Conservation (phyloP, 2,797 vertebrate genomes). For the Melopsittacus undulatus region DNA sequence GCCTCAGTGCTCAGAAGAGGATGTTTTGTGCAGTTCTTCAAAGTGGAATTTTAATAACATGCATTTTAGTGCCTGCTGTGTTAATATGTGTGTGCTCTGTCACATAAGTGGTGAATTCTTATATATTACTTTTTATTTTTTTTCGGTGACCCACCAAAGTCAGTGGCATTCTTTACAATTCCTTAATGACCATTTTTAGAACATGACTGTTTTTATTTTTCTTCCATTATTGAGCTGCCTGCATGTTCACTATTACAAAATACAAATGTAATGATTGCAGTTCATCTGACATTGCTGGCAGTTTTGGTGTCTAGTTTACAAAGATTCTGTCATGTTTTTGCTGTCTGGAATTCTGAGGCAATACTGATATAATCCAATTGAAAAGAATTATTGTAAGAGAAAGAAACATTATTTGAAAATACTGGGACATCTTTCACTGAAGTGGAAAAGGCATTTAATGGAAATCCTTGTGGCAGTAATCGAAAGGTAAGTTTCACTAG, state of each 20-base stretch:
- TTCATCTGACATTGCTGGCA: neutral
- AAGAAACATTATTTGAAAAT: neutral
- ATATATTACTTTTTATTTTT: neutral
- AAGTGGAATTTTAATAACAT: neutral
- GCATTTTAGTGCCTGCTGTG: neutral
- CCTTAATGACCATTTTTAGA: neutral
- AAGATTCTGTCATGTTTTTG: neutral
- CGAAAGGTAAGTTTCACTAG: neutral
- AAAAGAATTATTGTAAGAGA: neutral
- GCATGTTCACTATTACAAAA: neutral
- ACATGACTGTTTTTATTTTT: neutral
- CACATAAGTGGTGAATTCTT: neutral
- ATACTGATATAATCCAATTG: neutral
- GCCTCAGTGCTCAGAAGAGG: neutral
- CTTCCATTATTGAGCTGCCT: neutral
- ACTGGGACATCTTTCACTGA: neutral
- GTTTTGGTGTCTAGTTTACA: conserved; percentile 15
- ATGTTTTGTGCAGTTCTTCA: neutral
- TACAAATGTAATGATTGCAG: neutral
- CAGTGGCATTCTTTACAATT: neutral
- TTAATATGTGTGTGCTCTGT: neutral
- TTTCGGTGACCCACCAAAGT: neutral
- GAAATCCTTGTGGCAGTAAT: neutral
- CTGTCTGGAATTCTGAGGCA: neutral
- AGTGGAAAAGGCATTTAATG: neutral